These are phyloP conservation scores for Apomyelois bistriatella DNA, from an alignment of 2,888 invertebrate genomes.

Conservation along the genomic window DNA sequence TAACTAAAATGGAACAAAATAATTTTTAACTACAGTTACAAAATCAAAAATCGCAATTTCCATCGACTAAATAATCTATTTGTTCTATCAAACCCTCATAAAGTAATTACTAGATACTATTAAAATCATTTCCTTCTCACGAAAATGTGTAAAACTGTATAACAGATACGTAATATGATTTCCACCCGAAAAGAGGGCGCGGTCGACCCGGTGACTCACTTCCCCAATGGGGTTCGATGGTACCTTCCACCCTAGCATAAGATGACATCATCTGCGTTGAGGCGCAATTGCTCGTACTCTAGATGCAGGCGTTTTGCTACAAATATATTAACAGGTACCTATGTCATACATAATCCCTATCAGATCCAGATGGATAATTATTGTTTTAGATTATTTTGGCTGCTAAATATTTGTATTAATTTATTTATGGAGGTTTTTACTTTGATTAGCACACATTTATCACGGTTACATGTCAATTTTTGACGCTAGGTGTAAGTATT, in stretches of 20 bases:
- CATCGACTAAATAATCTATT: no score
- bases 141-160: background rate
- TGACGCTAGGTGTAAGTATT: no score
- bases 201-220: constrained; percentile 61
- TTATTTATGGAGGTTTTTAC: no score
- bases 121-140: background rate
- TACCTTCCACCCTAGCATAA: constrained; percentile 49
- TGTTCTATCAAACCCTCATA: background rate
- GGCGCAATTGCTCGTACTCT: constrained; percentile 8
- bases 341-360: no score
- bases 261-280: constrained; percentile 54
- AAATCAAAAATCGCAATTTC: background rate
- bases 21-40: no score
- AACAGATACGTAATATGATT: constrained; percentile 15
- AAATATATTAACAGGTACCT: no score
- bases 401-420: no score
- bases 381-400: no score
- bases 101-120: background rate
- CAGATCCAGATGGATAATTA: no score
- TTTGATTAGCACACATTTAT: no score
- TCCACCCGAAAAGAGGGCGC: constrained; percentile 35
- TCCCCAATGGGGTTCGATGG: constrained; percentile 49
- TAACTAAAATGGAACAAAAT: no score
- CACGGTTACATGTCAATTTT: no score
- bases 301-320: constrained; percentile 17